Evolutionary conservation across 2,113 vertebrate species (phyloP), one percentile per base, ranked within the genome.

Genomic region (Colaptes auratus): DNA sequence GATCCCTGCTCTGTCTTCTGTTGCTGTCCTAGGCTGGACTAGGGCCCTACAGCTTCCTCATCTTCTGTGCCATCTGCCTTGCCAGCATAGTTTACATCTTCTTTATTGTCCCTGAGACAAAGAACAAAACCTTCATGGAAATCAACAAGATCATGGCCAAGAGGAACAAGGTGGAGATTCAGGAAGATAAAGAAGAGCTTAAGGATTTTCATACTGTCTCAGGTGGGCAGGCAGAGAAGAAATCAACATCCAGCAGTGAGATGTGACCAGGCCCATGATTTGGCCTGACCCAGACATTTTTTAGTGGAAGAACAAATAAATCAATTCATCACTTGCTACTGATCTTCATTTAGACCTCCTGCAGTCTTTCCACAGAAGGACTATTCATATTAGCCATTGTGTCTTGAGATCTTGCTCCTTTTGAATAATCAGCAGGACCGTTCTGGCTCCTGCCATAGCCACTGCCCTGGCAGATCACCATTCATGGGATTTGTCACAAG

Each of bases 71-170:
- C 36, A 92, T 99, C 91, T 99, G 99, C 80, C 82, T 99, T 0
- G 73, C 92, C 83, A 98, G 98, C 2, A 73, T 98, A 36, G 4
- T 98, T 79, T 99, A 99, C 97, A 97, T 98, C 95, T 99, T 97
- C 97, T 9, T 99, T 12, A 31, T 99, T 15, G 96, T 99, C 70
- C 98, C 99, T 0, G 99, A 99, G 96, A 99, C 99, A 12, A 99
- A 99, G 96, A 98, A 95, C 82, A 99, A 98, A 96, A 99, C 99
- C 2, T 99, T 99, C 89, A 91, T 99, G 86, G 99, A 99, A 95
- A 98, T 99, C 97, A 98, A 98, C 86, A 98, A 96, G 95, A 98
- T 98, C 90, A 99, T 99, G 65, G 97, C 98, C 75, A 98, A 98
- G 95, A 98, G 96, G 96, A 99, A 99, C 95, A 98, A 97, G 75